phyloP scores from a whole-genome alignment of 1,140 invertebrate genomes.

The Leptoteleia sp. region DNA sequence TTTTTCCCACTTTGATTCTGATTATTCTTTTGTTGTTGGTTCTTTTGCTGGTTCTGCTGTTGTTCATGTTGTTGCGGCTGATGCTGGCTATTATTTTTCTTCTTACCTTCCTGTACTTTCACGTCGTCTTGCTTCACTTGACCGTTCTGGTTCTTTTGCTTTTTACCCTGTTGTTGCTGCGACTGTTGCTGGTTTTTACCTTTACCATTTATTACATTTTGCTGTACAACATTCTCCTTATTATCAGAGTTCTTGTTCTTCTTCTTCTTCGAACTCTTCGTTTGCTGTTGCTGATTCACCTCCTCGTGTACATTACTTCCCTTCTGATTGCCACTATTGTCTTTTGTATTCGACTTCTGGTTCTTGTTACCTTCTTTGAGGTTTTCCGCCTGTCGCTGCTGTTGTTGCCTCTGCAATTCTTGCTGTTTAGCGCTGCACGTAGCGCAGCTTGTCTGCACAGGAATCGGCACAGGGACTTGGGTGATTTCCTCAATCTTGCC shows the following conservation, averaged over 20 bases:
- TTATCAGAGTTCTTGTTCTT: slow-evolving; percentile 77
- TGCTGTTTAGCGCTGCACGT: slow-evolving; percentile 63
- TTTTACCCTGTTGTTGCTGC: slow-evolving; percentile 59
- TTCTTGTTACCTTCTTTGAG: background rate
- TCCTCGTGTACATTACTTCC: slow-evolving; percentile 68
- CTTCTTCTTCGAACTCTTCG: slow-evolving; percentile 74
- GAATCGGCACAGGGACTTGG: slow-evolving; percentile 29
- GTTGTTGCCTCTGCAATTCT: slow-evolving; percentile 33
- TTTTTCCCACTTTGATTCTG: slow-evolving; percentile 52
- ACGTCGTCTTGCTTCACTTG: slow-evolving; percentile 32
- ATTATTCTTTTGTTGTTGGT: slow-evolving; percentile 58
- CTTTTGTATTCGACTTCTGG: background rate
- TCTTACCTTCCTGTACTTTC: slow-evolving; percentile 71
- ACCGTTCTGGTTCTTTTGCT: slow-evolving; percentile 69
- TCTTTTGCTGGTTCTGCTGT: slow-evolving; percentile 53
- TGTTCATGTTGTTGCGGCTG: slow-evolving; percentile 50
- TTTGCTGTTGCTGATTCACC: slow-evolving; percentile 58
- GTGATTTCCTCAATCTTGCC: slow-evolving; percentile 60
- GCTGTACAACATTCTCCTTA: slow-evolving; percentile 73
- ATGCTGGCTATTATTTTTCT: slow-evolving; percentile 64
- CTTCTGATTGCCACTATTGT: slow-evolving; percentile 64
- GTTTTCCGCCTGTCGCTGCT: slow-evolving; percentile 8
- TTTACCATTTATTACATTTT: slow-evolving; percentile 53
- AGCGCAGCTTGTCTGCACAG: slow-evolving; percentile 49
- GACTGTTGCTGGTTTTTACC: slow-evolving; percentile 55